Evolutionary conservation across 92 coral and sea anemone genomes (phyloP).

Genomic region (Parazoanthus darwini): DNA sequence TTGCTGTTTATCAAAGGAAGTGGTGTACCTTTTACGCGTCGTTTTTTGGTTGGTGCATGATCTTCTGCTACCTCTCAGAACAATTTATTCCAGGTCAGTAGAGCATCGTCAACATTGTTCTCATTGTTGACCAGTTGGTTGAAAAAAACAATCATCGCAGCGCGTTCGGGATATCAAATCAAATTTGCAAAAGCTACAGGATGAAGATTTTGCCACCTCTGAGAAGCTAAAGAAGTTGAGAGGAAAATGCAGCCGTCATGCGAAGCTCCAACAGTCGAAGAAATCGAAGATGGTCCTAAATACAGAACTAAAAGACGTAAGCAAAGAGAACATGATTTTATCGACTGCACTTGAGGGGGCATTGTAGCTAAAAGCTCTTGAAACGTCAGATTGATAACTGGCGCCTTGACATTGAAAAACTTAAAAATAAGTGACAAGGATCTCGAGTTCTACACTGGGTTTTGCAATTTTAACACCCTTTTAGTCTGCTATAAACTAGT

Average conservation of each 20-base stretch:
- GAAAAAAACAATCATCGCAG: neutral
- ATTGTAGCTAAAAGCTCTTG: conserved; percentile 13
- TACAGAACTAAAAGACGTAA: conserved; percentile 24
- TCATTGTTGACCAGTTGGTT: neutral
- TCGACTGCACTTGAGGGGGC: conserved; percentile 36
- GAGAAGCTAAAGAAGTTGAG: conserved; percentile 26
- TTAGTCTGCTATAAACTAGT: conserved; percentile 34
- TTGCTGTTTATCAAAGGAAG: no score
- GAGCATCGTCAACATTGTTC: no score
- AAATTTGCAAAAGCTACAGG: conserved; percentile 21
- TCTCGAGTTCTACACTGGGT: conserved; percentile 50
- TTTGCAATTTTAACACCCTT: neutral
- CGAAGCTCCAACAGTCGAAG: conserved; percentile 37
- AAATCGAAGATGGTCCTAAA: conserved; percentile 4
- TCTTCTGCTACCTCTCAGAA: no score
- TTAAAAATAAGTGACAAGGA: conserved; percentile 48
- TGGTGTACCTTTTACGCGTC: no score
- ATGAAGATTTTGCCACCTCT: conserved; percentile 4
- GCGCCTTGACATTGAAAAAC: conserved; percentile 48
- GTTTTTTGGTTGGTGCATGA: no score
- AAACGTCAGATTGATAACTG: conserved; percentile 35
- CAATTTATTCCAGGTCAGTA: no score
- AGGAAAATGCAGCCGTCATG: conserved; percentile 14
- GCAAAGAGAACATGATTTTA: conserved; percentile 9
- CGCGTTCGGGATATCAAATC: neutral